Base-by-base conservation (phyloP, 2,797 vertebrate species). In the Naso thynnoides region DNA sequence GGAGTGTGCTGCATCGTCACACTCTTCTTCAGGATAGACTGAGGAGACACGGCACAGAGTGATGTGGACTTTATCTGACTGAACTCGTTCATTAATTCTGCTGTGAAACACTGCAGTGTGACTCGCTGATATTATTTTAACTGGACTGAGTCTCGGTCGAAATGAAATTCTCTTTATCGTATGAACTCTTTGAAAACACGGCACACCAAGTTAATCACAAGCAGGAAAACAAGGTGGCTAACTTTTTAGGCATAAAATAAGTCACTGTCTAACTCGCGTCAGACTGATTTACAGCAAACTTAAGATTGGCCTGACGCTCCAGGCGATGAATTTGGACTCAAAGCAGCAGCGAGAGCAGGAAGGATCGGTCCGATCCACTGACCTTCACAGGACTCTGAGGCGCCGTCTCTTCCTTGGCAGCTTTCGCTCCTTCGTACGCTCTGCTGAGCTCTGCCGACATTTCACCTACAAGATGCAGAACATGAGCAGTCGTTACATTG, bases 21-120 rank as follows among this genome's bases (percentile, higher is more conserved):
- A 0, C 78, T 96, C 93, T 97, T 98, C 94, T 96, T 98, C 36
- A 90, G 76, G 56, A 93, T 89, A 15, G 93, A 91, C 95, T 95
- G 84, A 49, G 14, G 58, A 74, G 16, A 45, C 8, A 48, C 7
- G 48, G 36, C 36, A n/a, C 27, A 56, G 38, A 8, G 5, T 38
- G 10, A 47, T 15, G 16, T 16, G 50, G 33, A 26, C 38, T 24
- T 44, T n/a, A 38, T 0, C 44, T 50, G 31, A 38, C 3, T 42
- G 9, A 15, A 29, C 1, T 3, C 16, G 8, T 3, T 18, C 13
- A 13, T 11, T 44, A 16, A 18, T 24, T 44, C 2, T 27, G 23
- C 2, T 61, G n/a, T 54, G 15, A n/a, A 41, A 33, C 42, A 42
- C 4, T 23, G 27, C 15, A 15, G 2, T 16, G 38, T 31, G 36